Percentiles rank a stretch among this genome's conserved stretches.
These are phyloP conservation scores for Recurvirostra avosetta DNA, from an alignment of 2,113 vertebrate genomes.

Conservation along the genomic window DNA sequence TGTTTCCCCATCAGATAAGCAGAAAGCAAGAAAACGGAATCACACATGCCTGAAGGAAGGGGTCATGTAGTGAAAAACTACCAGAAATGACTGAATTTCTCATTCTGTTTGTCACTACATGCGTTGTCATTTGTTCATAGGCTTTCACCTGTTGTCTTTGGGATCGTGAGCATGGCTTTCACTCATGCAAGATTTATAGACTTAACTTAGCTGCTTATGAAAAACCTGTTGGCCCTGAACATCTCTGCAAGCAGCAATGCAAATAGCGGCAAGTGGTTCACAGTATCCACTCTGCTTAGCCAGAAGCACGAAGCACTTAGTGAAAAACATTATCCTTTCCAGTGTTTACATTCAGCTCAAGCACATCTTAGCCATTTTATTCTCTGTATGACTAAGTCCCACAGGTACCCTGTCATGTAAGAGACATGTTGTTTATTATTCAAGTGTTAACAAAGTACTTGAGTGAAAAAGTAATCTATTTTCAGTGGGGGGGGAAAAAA, in stretches of 20 bases:
- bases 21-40: background rate
- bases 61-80: background rate
- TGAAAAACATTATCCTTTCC: background rate
- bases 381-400: background rate
- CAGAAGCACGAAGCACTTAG: background rate
- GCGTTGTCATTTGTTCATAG: background rate
- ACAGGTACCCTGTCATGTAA: background rate
- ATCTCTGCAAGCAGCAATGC: background rate
- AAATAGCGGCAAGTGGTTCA: background rate
- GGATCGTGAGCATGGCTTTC: background rate
- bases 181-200: background rate
- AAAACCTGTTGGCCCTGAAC: background rate
- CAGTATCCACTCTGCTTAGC: background rate
- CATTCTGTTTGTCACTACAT: background rate
- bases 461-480: background rate
- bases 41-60: background rate
- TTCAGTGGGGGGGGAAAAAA: background rate
- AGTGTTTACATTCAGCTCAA: background rate
- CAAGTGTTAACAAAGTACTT: constrained; percentile 26
- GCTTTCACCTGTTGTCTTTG: background rate
- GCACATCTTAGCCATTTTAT: background rate
- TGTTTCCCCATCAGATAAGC: background rate
- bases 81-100: background rate
- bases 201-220: background rate
- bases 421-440: constrained; percentile 7